A percentile compares a stretch with the other conserved stretches of the same genome.
phyloP scores from a whole-genome alignment of 2,797 vertebrate species.

The Hephaestus fuliginosus region DNA sequence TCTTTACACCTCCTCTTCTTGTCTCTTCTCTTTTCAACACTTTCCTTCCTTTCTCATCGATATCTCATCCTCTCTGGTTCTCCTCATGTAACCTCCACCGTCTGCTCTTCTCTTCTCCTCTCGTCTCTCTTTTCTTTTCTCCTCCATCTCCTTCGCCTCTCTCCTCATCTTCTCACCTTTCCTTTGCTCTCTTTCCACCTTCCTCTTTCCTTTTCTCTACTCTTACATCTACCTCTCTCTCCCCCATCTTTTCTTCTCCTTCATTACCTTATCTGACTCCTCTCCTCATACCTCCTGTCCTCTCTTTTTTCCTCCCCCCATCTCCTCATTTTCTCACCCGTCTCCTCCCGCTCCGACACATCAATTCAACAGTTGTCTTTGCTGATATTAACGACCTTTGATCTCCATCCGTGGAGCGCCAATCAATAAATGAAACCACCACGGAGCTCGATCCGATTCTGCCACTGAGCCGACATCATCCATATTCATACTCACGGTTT shows the following conservation, averaged over 20 bases:
- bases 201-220: neutral
- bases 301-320: neutral
- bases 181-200: neutral
- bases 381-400: constrained; percentile 53
- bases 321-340: neutral
- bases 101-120: neutral
- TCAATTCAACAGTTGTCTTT: constrained; percentile 31
- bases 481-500: constrained; percentile 52
- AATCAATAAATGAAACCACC: constrained; percentile 62
- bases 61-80: neutral
- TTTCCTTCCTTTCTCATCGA: neutral
- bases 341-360: neutral
- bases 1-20: neutral
- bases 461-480: constrained; percentile 37
- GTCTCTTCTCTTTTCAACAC: neutral
- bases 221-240: neutral
- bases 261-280: neutral
- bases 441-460: constrained; percentile 32
- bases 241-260: neutral
- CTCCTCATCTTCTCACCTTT: neutral
- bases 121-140: neutral
- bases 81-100: neutral
- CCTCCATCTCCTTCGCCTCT: neutral
- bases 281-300: neutral
- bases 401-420: constrained; percentile 36